A percentile compares a stretch with the other conserved stretches of the same genome.
These are phyloP conservation scores for Cepaea hortensis DNA, from an alignment of 2,888 invertebrate species.

Conservation along the genomic window DNA sequence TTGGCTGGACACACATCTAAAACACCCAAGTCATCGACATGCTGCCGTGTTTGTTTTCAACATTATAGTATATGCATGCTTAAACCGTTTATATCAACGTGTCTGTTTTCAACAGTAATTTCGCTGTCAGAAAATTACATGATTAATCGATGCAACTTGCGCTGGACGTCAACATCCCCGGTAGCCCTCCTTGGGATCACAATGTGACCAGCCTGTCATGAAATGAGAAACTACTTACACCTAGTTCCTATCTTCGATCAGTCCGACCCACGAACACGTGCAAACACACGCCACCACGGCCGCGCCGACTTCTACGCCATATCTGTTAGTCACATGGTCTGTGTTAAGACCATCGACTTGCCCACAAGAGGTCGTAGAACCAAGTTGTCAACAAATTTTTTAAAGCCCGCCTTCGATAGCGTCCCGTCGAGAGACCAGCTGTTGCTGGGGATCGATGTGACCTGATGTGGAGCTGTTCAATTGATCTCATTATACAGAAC, in stretches of 20 bases:
- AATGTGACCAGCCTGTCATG: no score
- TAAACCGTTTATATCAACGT: no score
- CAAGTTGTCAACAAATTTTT: constrained; percentile 5
- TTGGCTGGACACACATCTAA: no score
- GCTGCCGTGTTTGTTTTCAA: no score
- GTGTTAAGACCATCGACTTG: neutral
- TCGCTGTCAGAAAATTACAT: no score
- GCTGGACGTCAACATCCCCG: no score
- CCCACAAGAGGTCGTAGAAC: neutral
- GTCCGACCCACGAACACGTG: neutral
- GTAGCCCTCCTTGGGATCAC: no score
- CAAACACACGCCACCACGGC: neutral
- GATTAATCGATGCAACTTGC: no score
- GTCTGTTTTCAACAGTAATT: no score
- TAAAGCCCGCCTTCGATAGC: neutral
- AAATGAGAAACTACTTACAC: constrained; percentile 2
- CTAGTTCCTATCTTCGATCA: no score
- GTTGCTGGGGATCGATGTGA: neutral
- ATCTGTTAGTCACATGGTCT: neutral
- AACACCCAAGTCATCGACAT: no score
- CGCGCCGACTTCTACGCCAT: neutral
- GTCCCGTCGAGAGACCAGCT: neutral
- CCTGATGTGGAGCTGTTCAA: neutral
- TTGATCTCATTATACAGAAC: neutral
- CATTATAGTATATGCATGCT: no score